A percentile compares a stretch with the other conserved stretches of the same genome.
Conservation (phyloP, 2,113 vertebrate genomes). For the Pheucticus melanocephalus region DNA sequence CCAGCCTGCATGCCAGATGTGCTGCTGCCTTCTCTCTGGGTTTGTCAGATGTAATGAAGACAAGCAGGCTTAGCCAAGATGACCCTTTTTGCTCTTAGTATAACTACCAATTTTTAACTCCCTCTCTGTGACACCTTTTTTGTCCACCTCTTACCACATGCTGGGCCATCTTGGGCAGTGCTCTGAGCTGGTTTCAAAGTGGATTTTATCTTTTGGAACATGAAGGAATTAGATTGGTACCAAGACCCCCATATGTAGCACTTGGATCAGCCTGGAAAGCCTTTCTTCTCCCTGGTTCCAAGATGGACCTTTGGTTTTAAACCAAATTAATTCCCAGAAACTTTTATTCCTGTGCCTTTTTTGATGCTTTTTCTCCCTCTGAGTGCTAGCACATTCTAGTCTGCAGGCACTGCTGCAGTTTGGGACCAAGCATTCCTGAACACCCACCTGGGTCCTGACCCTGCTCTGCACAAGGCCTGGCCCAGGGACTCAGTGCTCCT, state of each 20-base stretch:
- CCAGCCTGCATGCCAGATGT: not conserved
- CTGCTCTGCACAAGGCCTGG: accelerated
- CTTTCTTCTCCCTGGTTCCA: not conserved
- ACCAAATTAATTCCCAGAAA: not conserved
- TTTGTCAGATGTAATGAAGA: not conserved
- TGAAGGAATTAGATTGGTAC: accelerated
- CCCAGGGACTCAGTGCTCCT: not conserved
- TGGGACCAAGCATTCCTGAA: not conserved
- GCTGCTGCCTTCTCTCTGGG: not conserved
- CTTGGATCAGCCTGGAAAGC: not conserved
- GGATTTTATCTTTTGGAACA: not conserved
- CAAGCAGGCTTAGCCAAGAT: not conserved
- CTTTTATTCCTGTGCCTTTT: not conserved
- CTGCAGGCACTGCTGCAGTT: accelerated
- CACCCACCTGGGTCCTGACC: not conserved
- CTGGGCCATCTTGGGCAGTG: not conserved
- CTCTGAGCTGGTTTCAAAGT: not conserved
- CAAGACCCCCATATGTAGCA: not conserved
- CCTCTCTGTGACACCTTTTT: not conserved
- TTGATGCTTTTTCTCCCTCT: not conserved
- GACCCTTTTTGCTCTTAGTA: not conserved
- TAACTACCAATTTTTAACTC: not conserved
- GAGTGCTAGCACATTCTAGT: not conserved
- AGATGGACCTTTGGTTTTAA: not conserved
- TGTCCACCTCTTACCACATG: not conserved